Conservation (phyloP, 2,113 vertebrate species). For the Mirza zaza region DNA sequence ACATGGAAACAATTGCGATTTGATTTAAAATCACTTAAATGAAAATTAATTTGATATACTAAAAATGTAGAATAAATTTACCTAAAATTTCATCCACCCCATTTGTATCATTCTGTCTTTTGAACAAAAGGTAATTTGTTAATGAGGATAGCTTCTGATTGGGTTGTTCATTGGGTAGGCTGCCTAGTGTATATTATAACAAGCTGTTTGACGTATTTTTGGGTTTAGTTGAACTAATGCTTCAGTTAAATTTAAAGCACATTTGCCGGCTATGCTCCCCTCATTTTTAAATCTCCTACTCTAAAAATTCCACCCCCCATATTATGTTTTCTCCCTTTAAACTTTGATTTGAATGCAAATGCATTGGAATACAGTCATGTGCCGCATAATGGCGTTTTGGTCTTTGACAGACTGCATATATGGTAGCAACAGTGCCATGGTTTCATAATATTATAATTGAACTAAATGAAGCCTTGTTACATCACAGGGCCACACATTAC, state of each 20-base stretch:
- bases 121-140: conserved; percentile 5
- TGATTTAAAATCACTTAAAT: background rate
- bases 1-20: background rate
- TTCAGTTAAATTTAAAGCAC: background rate
- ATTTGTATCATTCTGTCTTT: background rate
- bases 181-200: background rate
- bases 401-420: background rate
- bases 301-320: background rate
- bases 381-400: background rate
- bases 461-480: background rate
- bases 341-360: conserved; percentile 24
- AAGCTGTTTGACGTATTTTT: background rate
- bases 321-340: background rate
- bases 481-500: background rate
- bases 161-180: background rate
- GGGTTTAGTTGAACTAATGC: conserved; percentile 22
- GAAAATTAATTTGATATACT: background rate
- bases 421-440: background rate
- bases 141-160: background rate
- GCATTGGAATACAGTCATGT: background rate
- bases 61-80: background rate
- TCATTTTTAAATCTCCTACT: background rate
- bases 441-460: background rate
- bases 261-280: too few species aligned
- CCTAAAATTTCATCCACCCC: background rate